Conservation (phyloP, 2,797 vertebrate species). For the Salmo trutta region DNA sequence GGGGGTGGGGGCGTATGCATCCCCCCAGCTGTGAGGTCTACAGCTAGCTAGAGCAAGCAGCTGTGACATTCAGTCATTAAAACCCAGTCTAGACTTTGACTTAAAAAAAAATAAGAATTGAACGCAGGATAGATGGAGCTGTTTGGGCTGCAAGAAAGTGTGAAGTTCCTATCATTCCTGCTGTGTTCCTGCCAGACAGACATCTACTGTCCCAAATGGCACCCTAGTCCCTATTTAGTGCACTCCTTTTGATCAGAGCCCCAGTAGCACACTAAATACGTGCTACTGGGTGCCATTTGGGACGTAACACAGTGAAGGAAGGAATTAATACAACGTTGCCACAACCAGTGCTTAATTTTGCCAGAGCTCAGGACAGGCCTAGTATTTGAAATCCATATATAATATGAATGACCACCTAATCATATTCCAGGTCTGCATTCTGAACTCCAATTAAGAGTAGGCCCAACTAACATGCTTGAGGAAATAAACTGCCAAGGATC, state of each 20-base stretch:
- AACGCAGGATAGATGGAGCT: slow-evolving; percentile 34
- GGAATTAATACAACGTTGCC: slow-evolving; percentile 71
- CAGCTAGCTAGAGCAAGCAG: slow-evolving; percentile 66
- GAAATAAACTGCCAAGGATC: no score
- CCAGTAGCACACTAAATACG: neutral
- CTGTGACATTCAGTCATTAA: slow-evolving; percentile 76
- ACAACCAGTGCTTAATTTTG: slow-evolving; percentile 60
- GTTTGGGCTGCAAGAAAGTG: slow-evolving; percentile 48
- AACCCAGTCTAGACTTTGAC: slow-evolving; percentile 79
- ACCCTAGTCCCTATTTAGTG: neutral
- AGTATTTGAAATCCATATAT: neutral
- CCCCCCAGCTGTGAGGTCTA: slow-evolving; percentile 60
- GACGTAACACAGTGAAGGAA: slow-evolving; percentile 37
- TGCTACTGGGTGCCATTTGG: neutral
- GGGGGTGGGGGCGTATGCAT: slow-evolving; percentile 23
- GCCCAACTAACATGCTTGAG: no score
- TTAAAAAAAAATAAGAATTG: slow-evolving; percentile 56
- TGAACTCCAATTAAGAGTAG: neutral
- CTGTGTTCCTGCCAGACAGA: slow-evolving; percentile 69
- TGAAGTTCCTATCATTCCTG: slow-evolving; percentile 78
- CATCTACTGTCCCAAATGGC: neutral
- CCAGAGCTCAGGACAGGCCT: neutral
- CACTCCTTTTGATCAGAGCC: no score
- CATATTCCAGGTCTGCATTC: neutral
- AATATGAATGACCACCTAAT: no score